Base-by-base conservation (phyloP, 2,113 vertebrate genomes). In the Nanorana parkeri region DNA sequence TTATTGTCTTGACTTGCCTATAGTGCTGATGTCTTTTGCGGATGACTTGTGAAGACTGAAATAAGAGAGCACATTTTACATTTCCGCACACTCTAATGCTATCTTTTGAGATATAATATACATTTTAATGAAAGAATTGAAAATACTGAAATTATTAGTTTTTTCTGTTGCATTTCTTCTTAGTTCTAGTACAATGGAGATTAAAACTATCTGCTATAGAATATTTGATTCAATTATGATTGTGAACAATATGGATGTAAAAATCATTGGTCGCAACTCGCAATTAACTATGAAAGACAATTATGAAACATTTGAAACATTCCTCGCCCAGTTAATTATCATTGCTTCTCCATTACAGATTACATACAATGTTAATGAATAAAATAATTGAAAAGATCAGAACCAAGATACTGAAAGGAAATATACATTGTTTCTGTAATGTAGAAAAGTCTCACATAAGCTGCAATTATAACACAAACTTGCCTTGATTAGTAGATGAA, bases 301-400 rank as follows among this genome's bases (percentile, higher is more conserved):
- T 74, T 60, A 74, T 36, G 52, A 72, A 54, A 17, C 26, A 56
- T 56, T 69, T 69, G 47, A 71, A 71, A 55, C 68, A 32, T 74
- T 74, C 54, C 19, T 74, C 5, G 8, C 54, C 28, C 17, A 21
- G 71, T 60, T 74, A 58, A 74, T 71, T 71, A 74, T 60, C 20
- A 74, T 58, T 36, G 19, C 55, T 56, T 74, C 71, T 74, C 29
- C 52, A 74, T 74, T 60, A 74, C 54, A 74, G 55, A 74, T 74
- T 74, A 74, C 28, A 74, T 58, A 60, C 54, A 56, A 60, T 74
- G 28, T 28, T 74, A 74, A 56, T 58, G 54, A 56, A 71, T 69
- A 28, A 71, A 71, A 54, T 71, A 71, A 55, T 71, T 71, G 51
- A 71, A 71, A 47, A 71, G 68, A 71, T 71, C 23, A 54, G 17